Evolutionary conservation across 2,113 vertebrate species (phyloP).

Genomic region (Corvus cornix): DNA sequence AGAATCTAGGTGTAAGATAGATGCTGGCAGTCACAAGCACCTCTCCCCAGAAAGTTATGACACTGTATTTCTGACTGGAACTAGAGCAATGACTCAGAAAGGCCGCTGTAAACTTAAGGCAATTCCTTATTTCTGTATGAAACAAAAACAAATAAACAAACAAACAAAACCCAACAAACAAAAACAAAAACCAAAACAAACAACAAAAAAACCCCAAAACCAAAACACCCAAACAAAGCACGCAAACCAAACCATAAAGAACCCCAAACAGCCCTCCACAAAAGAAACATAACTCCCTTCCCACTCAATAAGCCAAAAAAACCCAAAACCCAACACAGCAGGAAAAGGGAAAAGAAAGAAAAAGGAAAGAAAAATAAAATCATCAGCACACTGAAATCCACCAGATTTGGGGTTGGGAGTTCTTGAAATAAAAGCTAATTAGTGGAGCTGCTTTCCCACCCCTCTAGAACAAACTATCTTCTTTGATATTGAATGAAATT

Average conservation of each 20-base stretch:
- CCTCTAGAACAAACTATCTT: background rate
- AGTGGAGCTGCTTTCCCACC: background rate
- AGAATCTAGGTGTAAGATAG: background rate
- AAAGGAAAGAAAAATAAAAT: background rate
- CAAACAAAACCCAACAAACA: background rate
- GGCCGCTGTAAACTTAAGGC: background rate
- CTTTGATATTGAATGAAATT: background rate
- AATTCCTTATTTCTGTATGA: background rate
- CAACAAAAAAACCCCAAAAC: too few species aligned
- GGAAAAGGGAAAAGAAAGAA: background rate
- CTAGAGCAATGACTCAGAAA: background rate
- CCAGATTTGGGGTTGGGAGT: background rate
- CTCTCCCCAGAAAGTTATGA: background rate
- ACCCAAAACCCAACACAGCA: background rate
- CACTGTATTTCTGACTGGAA: background rate
- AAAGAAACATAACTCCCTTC: background rate
- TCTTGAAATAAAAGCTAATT: background rate
- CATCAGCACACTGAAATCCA: background rate
- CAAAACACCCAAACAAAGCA: background rate
- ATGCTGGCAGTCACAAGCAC: background rate
- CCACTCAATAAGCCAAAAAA: background rate
- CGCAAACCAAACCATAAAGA: background rate
- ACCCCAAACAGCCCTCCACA: background rate
- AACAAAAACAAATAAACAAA: background rate
- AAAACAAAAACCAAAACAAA: background rate